A percentile compares a stretch with the other conserved stretches of the same genome.
Evolutionary conservation across 2,888 invertebrate species (phyloP).

Genomic region (Leptopterna dolabrata): DNA sequence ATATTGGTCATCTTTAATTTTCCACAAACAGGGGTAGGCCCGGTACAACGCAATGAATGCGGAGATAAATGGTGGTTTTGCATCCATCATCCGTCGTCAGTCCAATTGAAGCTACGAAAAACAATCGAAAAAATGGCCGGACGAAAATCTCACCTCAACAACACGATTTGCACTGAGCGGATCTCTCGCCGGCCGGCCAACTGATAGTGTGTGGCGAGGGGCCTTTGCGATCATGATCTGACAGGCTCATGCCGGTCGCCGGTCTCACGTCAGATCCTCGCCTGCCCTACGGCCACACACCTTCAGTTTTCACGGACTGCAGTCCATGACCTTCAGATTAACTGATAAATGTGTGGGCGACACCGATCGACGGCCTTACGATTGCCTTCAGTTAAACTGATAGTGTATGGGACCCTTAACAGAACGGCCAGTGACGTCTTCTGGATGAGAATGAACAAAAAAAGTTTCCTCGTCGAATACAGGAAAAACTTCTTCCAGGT

Average conservation of each 20-base stretch:
- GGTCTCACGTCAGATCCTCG: conserved; percentile 27
- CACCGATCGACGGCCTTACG: conserved; percentile 27
- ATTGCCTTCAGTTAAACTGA: conserved; percentile 41
- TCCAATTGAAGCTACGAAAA: not conserved
- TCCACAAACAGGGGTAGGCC: conserved; percentile 40
- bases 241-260: conserved; percentile 14
- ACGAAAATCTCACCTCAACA: conserved; percentile 11
- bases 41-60: conserved; percentile 19
- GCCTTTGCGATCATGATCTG: not conserved
- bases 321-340: conserved; percentile 3
- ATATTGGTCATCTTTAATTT: conserved; percentile 5
- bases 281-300: conserved; percentile 32
- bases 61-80: not conserved
- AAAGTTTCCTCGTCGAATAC: too few relatives aligned
- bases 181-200: conserved; percentile 4
- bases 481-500: too few relatives aligned
- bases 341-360: conserved; percentile 26
- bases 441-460: too few relatives aligned
- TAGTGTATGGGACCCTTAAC: conserved; percentile 2
- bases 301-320: conserved; percentile 25
- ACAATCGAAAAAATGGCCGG: not conserved
- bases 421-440: too few relatives aligned
- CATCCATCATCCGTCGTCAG: not conserved
- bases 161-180: not conserved
- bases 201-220: conserved; percentile 7